Base-by-base conservation (phyloP, 2,113 vertebrate species). In the Camelus bactrianus region DNA sequence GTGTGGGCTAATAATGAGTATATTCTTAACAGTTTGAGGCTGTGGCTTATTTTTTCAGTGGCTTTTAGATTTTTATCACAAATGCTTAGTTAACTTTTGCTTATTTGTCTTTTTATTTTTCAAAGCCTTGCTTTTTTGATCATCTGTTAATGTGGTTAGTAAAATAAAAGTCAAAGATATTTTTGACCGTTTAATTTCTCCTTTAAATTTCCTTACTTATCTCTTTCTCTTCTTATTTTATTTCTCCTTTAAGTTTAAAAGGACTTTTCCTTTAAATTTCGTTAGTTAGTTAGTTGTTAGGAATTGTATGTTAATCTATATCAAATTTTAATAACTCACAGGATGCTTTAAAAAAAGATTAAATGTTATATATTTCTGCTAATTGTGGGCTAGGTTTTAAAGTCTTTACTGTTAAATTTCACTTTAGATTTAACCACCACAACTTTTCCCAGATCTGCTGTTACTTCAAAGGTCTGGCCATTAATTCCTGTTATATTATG, bases 121-220 rank as follows among this genome's bases (percentile, higher is more conserved):
- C 28, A 46, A 52, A 86, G n/a, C 8, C 93, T 96, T 94, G 20
- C 50, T 88, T 90, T 87, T n/a, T 82, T 84, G 35, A 42, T 48
- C 64, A 60, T 70, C 64, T 91, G 30, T 88, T 80, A 94, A 88
- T 52, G 14, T 67, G 17, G 76, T 80, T 77, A 81, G 52, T 89
- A 88, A 85, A 82, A 60, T 88, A 88, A 92, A 95, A 85, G 42
- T 89, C 12, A 6, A 22, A 85, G 42, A 90, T 92, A 6, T 38
- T 38, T 92, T 60, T 95, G 32, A 56, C 5, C n/a, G 94, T 86
- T 94, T 79, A 52, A 54, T 83, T 82, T 86, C 56, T 54, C 86
- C 54, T 97, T 91, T 89, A 84, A 28, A 52, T 83, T 72, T 93
- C 2, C 52, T 89, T 89, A 12, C 19, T 56, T 58, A 17, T 5